A percentile compares a stretch with the other conserved stretches of the same genome.
phyloP scores from a whole-genome alignment of 2,888 invertebrate genomes.

The Microchrysa polita region DNA sequence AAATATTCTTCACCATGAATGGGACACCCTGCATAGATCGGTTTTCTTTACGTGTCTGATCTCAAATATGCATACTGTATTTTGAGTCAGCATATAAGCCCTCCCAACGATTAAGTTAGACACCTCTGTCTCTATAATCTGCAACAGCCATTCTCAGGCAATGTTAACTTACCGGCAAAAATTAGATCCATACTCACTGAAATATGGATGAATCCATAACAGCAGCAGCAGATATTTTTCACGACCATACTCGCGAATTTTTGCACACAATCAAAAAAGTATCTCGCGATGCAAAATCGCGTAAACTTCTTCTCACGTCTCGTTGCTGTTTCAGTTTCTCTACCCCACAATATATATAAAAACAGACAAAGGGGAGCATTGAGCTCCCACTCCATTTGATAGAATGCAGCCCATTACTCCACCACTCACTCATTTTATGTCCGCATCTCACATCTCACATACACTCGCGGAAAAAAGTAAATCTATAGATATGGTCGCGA shows the following conservation, averaged over 20 bases:
- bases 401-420: too few species aligned
- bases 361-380: not conserved
- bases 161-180: slow-evolving; percentile 1
- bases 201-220: not conserved
- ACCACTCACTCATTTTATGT: too few species aligned
- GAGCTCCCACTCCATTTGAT: not conserved
- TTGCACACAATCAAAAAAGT: slow-evolving; percentile 27
- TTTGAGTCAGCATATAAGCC: too few species aligned
- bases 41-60: too few species aligned
- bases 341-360: not conserved
- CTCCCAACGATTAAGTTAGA: too few species aligned
- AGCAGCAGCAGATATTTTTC: not conserved
- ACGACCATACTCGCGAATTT: slow-evolving; percentile 1
- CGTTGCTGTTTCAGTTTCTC: too few species aligned
- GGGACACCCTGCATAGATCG: too few species aligned
- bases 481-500: slow-evolving; percentile 38
- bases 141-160: too few species aligned
- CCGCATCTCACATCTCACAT: not conserved
- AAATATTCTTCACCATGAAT: too few species aligned
- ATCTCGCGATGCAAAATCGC: slow-evolving; percentile 5
- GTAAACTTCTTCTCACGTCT: too few species aligned
- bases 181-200: not conserved
- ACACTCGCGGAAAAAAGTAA: not conserved
- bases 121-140: too few species aligned
- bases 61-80: too few species aligned